Conservation (phyloP, 2,113 vertebrate genomes). For the Ammodytes dubius region DNA sequence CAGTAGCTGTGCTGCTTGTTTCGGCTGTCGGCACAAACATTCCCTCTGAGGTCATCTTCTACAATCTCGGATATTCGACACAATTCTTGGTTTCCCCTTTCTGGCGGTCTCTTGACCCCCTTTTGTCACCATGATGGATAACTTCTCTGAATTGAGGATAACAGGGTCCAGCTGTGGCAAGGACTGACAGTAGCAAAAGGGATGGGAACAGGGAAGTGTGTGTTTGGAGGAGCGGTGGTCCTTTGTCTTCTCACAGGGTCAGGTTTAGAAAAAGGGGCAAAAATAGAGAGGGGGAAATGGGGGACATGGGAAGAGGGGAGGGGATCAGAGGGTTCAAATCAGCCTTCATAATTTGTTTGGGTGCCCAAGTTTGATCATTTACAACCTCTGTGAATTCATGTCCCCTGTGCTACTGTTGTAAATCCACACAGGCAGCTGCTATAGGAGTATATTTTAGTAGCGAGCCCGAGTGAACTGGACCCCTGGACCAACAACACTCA, state of each 20-base stretch:
- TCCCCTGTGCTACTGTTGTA: conserved; percentile 29
- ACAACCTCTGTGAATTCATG: conserved; percentile 20
- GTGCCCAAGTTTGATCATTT: conserved; percentile 17
- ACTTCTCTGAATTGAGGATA: conserved; percentile 61
- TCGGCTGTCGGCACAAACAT: neutral
- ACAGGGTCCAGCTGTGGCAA: conserved; percentile 69
- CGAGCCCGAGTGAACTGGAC: conserved; percentile 14
- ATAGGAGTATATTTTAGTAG: conserved; percentile 5
- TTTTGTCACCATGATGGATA: conserved; percentile 68
- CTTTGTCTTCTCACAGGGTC: conserved; percentile 37
- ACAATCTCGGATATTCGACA: conserved; percentile 13
- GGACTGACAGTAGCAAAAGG: conserved; percentile 44
- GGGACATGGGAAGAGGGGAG: neutral
- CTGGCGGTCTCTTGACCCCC: conserved; percentile 39
- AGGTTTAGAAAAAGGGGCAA: conserved; percentile 10
- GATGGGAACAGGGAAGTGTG: neutral
- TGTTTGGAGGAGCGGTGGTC: conserved; percentile 10
- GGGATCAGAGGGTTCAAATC: neutral
- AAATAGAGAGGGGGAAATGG: conserved; percentile 3
- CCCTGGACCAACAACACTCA: conserved; percentile 7
- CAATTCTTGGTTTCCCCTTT: conserved; percentile 29
- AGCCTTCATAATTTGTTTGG: conserved; percentile 18
- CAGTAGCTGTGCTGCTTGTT: conserved; percentile 4
- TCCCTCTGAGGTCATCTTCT: conserved; percentile 21
- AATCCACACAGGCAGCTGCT: conserved; percentile 12